Conservation (phyloP, 2,888 invertebrate species). For the Andrena dorsata region DNA sequence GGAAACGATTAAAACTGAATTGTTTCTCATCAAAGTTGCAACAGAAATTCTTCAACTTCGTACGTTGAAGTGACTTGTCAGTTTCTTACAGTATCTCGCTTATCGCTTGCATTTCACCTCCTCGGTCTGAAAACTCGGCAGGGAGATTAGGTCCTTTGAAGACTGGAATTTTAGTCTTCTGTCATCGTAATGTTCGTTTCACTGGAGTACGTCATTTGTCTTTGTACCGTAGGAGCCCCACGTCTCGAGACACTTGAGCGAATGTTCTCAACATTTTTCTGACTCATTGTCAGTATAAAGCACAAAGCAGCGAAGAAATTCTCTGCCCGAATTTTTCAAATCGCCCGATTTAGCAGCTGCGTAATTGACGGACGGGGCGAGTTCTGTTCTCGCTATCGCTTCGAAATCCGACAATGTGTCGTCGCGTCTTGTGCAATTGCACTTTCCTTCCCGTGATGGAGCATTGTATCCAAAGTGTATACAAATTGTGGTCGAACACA, state of each 20-base stretch:
- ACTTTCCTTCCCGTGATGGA: conserved; percentile 31
- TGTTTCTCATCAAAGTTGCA: background rate
- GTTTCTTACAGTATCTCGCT: background rate
- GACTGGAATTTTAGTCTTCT: background rate
- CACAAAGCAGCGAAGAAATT: conserved; percentile 8
- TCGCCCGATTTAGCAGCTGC: conserved; percentile 8
- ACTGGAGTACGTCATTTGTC: background rate
- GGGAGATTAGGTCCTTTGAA: background rate
- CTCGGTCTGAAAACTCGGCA: background rate
- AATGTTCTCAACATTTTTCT: background rate
- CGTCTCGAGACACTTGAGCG: background rate
- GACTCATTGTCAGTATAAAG: background rate
- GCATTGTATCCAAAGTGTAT: conserved; percentile 38
- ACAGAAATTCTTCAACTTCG: too few relatives aligned
- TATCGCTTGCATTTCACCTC: background rate
- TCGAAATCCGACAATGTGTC: conserved; percentile 40
- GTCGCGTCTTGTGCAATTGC: conserved; percentile 40
- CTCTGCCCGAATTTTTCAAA: conserved; percentile 28
- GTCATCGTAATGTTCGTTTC: background rate
- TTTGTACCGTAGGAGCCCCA: background rate
- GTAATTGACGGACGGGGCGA: conserved; percentile 25
- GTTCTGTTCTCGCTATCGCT: conserved; percentile 42
- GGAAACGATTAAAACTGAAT: too few relatives aligned
- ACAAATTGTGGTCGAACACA: conserved; percentile 26
- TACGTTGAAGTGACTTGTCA: too few relatives aligned